Base-by-base conservation (phyloP, 2,888 invertebrate genomes). In the Muschampia plurimacula region DNA sequence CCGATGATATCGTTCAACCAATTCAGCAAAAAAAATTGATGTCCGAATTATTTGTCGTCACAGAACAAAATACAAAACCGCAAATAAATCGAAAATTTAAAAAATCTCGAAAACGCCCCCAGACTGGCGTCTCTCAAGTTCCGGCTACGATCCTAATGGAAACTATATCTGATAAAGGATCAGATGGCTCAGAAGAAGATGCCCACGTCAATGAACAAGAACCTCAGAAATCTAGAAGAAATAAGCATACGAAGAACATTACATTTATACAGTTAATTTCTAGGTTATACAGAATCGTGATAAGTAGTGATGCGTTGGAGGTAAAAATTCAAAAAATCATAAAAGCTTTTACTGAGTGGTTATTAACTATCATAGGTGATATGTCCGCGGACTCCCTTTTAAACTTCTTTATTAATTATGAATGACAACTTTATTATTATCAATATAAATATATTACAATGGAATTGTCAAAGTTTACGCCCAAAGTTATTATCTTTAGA, bases 391-490 rank as follows among this genome's bases (percentile, higher is more conserved):
- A 71, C 32, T 59, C 65, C 41, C 12, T 71, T 2, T 65, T 71
- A 32, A 71, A 65, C 6, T 2, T 65, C 32, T 71, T 71, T 13
- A 15, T 2, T 65, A 71, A 66, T 60, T 15, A 60, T 52, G 66
- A 22, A 59, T 52, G 13, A 71, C 49, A 52, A 41, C 32, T 0
- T 10, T 8, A 39, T 49, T 66, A 67, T 4, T 15, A 41, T 49
- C 2, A 49, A 66, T n/a, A 3, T 71, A 39, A 71, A 71, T 64
- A 59, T 71, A 2, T 8, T 71, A 41, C 71, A 71, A 10, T 71
- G 71, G 71, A 71, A 71, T 28, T 66, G 66, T 49, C 71, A 71
- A 60, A 71, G 71, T 28, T 28, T 71, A 39, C 32, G 49, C 5
- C 57, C 66, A 5, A 71, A 71, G 49, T 7, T 32, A 10, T 10